phyloP scores from a whole-genome alignment of 92 coral and sea anemone genomes.

The Parazoanthus atlanticus region DNA sequence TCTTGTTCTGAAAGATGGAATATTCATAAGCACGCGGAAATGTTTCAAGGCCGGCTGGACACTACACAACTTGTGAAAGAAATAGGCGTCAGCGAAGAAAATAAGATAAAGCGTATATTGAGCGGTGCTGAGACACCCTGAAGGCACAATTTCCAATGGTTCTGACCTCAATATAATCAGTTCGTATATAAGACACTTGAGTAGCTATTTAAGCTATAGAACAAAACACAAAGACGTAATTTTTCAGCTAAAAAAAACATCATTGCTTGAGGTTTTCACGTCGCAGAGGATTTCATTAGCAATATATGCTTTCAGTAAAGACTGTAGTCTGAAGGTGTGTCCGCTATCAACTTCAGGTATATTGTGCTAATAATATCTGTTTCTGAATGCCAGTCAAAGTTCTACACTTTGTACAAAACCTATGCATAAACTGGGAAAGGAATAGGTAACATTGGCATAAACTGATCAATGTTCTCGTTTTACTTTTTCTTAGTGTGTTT shows the following conservation, averaged over 20 bases:
- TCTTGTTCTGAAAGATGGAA: background rate
- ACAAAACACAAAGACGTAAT: background rate
- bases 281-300: background rate
- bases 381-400: background rate
- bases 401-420: background rate
- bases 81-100: conserved; percentile 44
- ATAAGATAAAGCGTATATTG: conserved; percentile 32
- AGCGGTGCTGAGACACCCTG: conserved; percentile 16
- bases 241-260: background rate
- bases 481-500: background rate
- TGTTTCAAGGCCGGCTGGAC: conserved; percentile 38
- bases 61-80: conserved; percentile 33
- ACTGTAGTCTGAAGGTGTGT: conserved; percentile 15
- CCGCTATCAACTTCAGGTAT: background rate
- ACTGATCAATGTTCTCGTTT: background rate
- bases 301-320: conserved; percentile 21
- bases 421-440: background rate
- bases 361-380: background rate
- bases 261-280: background rate
- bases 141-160: conserved; percentile 23
- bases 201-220: conserved; percentile 30
- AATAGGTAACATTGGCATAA: background rate
- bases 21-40: conserved; percentile 7
- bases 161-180: conserved; percentile 37
- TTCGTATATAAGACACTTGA: conserved; percentile 13